These are phyloP conservation scores for Campodea augens DNA, from an alignment of 1,140 invertebrate genomes.

Conservation along the genomic window DNA sequence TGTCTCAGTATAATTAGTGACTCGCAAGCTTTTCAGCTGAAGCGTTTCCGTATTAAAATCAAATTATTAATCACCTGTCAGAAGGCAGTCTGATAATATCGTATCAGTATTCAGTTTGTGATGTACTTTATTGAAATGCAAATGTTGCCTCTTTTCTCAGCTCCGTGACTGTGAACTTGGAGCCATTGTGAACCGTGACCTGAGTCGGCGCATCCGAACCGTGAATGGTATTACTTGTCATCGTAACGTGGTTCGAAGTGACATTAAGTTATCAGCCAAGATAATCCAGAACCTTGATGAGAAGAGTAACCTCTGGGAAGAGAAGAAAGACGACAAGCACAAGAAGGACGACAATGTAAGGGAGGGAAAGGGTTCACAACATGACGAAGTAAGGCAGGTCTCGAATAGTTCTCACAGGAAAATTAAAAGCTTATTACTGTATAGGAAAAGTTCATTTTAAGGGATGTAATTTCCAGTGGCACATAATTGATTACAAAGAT, in stretches of 20 bases:
- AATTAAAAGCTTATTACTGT: background rate
- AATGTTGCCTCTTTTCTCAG: constrained; percentile 32
- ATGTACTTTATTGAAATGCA: constrained; percentile 9
- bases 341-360: too few relatives aligned
- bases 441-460: background rate
- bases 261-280: constrained; percentile 83
- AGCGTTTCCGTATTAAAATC: background rate
- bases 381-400: too few relatives aligned
- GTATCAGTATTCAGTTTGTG: constrained; percentile 2
- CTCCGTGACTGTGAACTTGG: constrained; percentile 81
- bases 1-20: too few relatives aligned
- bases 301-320: constrained; percentile 57
- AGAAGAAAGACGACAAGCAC: constrained; percentile 29
- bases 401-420: background rate
- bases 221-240: constrained; percentile 85
- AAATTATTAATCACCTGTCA: too few relatives aligned
- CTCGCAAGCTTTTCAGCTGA: too few relatives aligned
- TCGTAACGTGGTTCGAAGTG: constrained; percentile 71
- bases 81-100: too few relatives aligned
- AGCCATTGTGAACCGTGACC: constrained; percentile 82
- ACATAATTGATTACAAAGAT: too few relatives aligned
- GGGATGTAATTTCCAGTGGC: background rate
- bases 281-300: constrained; percentile 88
- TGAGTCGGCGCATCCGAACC: constrained; percentile 75
- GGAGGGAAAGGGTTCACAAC: too few relatives aligned